Percentiles rank a stretch among this genome's conserved stretches.
These are phyloP conservation scores for Orestias chungarensis DNA, from an alignment of 2,797 vertebrate species.

Conservation along the genomic window DNA sequence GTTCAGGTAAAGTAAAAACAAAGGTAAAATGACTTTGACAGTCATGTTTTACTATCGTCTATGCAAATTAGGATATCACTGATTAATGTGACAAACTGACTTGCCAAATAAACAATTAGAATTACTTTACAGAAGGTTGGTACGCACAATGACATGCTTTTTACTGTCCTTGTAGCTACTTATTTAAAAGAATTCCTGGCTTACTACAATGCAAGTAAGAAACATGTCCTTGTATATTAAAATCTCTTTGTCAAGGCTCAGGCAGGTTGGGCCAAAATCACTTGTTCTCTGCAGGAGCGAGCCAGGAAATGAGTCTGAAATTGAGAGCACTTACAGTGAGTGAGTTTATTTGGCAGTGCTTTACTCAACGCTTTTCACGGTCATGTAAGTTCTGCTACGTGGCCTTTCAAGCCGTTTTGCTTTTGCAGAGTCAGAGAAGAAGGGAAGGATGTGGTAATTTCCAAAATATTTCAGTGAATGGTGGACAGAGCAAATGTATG, in stretches of 20 bases:
- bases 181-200: slow-evolving; percentile 9
- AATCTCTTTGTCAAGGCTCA: slow-evolving; percentile 39
- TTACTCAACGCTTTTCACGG: slow-evolving; percentile 28
- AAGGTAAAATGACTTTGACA: not conserved
- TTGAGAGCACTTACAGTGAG: slow-evolving; percentile 60
- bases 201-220: slow-evolving; percentile 36
- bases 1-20: too few species aligned
- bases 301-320: slow-evolving; percentile 57
- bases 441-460: slow-evolving; percentile 15
- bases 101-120: not conserved
- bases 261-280: slow-evolving; percentile 33
- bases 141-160: slow-evolving; percentile 2
- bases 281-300: slow-evolving; percentile 40
- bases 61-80: not conserved
- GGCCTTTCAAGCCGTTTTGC: slow-evolving; percentile 28
- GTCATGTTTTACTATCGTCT: not conserved
- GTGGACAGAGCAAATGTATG: not conserved
- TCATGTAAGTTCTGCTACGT: slow-evolving; percentile 40
- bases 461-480: slow-evolving; percentile 13
- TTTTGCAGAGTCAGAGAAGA: slow-evolving; percentile 42
- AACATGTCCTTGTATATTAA: slow-evolving; percentile 22
- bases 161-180: slow-evolving; percentile 1
- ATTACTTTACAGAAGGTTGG: not conserved
- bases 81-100: not conserved
- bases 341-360: slow-evolving; percentile 58